phyloP scores from a whole-genome alignment of 2,797 vertebrate genomes.

The Chaenodraco wilsoni region DNA sequence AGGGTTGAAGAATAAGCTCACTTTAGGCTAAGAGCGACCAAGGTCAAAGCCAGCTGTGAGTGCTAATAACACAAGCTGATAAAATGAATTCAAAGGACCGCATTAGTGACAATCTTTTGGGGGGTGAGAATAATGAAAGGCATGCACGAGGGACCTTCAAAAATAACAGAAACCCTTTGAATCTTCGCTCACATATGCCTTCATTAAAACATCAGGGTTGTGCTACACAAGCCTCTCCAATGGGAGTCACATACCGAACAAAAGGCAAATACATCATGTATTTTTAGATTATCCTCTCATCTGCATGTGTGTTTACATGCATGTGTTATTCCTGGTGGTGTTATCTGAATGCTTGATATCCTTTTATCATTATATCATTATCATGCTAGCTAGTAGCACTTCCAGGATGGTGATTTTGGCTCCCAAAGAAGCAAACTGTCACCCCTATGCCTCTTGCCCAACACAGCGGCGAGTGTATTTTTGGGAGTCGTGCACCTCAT shows the following conservation, averaged over 20 bases:
- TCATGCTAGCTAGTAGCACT: conserved; percentile 14
- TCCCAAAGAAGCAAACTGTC: conserved; percentile 38
- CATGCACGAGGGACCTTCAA: conserved; percentile 40
- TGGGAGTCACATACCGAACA: conserved; percentile 22
- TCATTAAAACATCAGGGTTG: conserved; percentile 38
- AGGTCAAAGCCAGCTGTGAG: conserved; percentile 77
- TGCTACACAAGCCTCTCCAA: conserved; percentile 26
- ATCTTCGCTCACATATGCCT: conserved; percentile 41
- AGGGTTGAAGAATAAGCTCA: conserved; percentile 59
- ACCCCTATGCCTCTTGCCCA: conserved; percentile 18
- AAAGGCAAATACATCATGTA: conserved; percentile 19
- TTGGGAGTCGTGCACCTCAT: conserved; percentile 37
- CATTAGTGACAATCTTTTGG: conserved; percentile 69
- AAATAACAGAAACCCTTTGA: conserved; percentile 52
- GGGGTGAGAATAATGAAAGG: conserved; percentile 65
- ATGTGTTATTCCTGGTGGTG: conserved; percentile 11
- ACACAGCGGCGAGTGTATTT: conserved; percentile 25
- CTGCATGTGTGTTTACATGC: conserved; percentile 29
- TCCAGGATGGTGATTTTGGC: conserved; percentile 26
- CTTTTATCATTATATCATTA: conserved; percentile 26
- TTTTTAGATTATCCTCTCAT: conserved; percentile 44
- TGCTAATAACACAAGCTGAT: conserved; percentile 67
- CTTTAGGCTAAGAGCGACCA: conserved; percentile 69
- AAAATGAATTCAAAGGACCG: conserved; percentile 71
- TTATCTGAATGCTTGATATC: conserved; percentile 27